A percentile compares a stretch with the other conserved stretches of the same genome.
phyloP scores from a whole-genome alignment of 2,113 vertebrate genomes.

The Mormyrus lacerda region DNA sequence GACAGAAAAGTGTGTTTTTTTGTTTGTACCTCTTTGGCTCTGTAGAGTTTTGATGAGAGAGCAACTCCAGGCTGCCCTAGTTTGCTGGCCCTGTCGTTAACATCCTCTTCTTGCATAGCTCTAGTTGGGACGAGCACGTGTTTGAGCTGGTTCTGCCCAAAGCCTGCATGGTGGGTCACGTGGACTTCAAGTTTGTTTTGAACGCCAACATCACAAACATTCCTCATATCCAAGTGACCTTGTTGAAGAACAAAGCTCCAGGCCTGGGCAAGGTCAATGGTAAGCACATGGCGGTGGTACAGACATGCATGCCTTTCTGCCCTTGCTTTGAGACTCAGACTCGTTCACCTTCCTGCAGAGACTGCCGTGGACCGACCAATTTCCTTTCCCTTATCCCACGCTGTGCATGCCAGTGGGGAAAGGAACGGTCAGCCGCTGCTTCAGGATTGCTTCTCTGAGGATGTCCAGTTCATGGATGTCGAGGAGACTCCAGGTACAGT shows the following conservation, averaged over 20 bases:
- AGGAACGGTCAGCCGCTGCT: conserved; percentile 80
- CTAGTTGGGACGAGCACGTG: conserved; percentile 98
- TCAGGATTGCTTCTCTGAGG: conserved; percentile 75
- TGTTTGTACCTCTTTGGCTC: not conserved
- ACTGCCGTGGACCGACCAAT: conserved; percentile 93
- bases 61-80: not conserved
- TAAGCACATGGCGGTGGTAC: conserved; percentile 53
- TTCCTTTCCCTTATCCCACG: conserved; percentile 83
- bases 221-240: conserved; percentile 96
- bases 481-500: conserved; percentile 78
- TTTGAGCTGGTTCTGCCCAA: conserved; percentile 96
- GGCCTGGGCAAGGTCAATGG: conserved; percentile 92
- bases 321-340: not conserved
- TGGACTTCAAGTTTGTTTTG: conserved; percentile 98
- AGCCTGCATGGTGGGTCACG: conserved; percentile 98
- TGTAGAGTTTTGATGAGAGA: not conserved
- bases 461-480: conserved; percentile 95
- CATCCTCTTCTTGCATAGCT: conserved; percentile 54
- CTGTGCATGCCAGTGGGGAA: conserved; percentile 78
- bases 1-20: not conserved
- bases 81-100: not conserved
- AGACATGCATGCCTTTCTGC: not conserved
- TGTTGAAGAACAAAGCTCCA: conserved; percentile 95
- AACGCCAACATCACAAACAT: conserved; percentile 94
- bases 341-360: conserved; percentile 62